Evolutionary conservation across 1,140 invertebrate genomes (phyloP), one percentile per base, ranked within the genome.

Genomic region (Schlechtendalia chinensis): DNA sequence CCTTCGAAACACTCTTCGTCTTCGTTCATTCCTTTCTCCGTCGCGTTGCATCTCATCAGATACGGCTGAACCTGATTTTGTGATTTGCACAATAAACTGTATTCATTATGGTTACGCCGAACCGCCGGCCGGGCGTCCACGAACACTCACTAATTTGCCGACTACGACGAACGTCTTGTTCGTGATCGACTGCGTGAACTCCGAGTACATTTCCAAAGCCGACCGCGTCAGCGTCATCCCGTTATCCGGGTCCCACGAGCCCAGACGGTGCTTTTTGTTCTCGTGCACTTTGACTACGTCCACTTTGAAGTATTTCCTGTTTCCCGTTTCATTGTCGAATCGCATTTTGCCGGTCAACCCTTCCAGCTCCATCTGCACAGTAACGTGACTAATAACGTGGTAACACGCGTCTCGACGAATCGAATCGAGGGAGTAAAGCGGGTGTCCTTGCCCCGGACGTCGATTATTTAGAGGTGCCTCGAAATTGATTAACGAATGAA

Each of bases 91-190:
- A 39, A 39, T 39, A 39, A 39, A n/a, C n/a, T n/a, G n/a, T n/a
- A n/a, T n/a, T n/a, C n/a, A n/a, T n/a, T n/a, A n/a, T n/a, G n/a
- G n/a, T n/a, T n/a, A n/a, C n/a, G n/a, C n/a, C n/a, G n/a, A n/a
- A n/a, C n/a, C n/a, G n/a, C n/a, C n/a, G n/a, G n/a, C n/a, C n/a
- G n/a, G n/a, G n/a, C n/a, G n/a, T n/a, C n/a, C n/a, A n/a, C n/a
- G n/a, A 39, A 50, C 74, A 87, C 91, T 90, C 87, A 98, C 96
- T 89, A 96, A 86, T 84, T 96, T 94, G 8, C 95, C 96, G 0
- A 94, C 95, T 0, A 98, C 95, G 59, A 93, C 90, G 67, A 98
- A 90, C 0, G 95, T 97, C 87, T 96, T 96, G 84, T 97, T 97
- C 83, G 94, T 92, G 29, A 98, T 87, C 84, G 93, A 94, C 83